These are phyloP conservation scores for Colletes gigas DNA, from an alignment of 1,140 invertebrate species.

Conservation along the genomic window DNA sequence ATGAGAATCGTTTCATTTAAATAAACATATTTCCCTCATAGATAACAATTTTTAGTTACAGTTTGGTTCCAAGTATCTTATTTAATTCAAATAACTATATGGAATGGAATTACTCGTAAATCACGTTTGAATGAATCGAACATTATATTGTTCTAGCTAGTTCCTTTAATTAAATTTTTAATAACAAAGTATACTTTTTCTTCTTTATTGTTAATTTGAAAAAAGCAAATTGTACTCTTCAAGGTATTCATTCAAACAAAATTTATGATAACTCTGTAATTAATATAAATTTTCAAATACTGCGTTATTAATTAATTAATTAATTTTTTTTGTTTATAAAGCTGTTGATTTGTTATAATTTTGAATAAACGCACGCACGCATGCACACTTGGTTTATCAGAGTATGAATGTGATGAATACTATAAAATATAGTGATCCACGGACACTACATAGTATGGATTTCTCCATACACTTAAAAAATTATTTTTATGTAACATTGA, in stretches of 20 bases:
- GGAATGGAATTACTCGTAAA: conserved; percentile 29
- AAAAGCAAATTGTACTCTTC: not conserved
- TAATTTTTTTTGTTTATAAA: not conserved
- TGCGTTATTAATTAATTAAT: not conserved
- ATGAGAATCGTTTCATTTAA: conserved; percentile 29
- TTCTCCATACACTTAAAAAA: not conserved
- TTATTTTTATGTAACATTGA: not conserved
- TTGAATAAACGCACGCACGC: conserved; percentile 31
- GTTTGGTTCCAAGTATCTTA: conserved; percentile 5
- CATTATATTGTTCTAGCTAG: not conserved
- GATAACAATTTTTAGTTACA: conserved; percentile 8
- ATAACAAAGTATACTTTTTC: not conserved
- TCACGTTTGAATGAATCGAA: conserved; percentile 33
- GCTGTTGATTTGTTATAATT: not conserved
- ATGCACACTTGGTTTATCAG: conserved; percentile 26
- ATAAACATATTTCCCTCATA: not conserved
- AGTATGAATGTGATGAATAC: conserved; percentile 14
- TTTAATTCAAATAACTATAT: conserved; percentile 21
- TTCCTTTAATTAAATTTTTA: conserved; percentile 15
- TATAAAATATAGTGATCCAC: conserved; percentile 5
- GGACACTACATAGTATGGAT: conserved; percentile 1
- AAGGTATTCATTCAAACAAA: conserved; percentile 48
- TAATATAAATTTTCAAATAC: not conserved
- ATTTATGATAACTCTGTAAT: conserved; percentile 39
- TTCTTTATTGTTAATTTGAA: not conserved